phyloP scores from a whole-genome alignment of 2,888 invertebrate genomes.

The Pimpla rufipes region DNA sequence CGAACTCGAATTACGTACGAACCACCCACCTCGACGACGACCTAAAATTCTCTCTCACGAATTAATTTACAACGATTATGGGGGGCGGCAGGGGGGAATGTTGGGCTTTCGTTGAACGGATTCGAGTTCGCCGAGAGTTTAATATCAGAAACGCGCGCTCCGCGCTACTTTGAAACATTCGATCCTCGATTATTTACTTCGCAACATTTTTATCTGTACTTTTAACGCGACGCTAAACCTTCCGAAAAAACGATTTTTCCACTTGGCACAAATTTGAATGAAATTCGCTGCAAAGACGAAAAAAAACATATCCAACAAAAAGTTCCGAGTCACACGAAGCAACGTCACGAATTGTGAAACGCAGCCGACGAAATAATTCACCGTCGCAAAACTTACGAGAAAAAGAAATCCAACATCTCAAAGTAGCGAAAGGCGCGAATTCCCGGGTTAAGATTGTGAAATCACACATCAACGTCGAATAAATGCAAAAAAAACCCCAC shows the following conservation, averaged over 20 bases:
- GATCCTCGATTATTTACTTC: neutral
- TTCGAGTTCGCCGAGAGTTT: constrained; percentile 22
- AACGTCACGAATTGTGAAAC: neutral
- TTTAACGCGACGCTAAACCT: neutral
- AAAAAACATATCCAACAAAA: neutral
- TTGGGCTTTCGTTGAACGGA: neutral
- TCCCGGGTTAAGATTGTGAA: constrained; percentile 15
- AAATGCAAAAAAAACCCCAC: constrained; percentile 5
- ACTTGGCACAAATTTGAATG: neutral
- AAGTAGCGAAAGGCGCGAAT: neutral
- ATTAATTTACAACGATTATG: constrained; percentile 62
- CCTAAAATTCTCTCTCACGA: constrained; percentile 41
- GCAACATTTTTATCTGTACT: neutral
- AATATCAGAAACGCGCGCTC: neutral
- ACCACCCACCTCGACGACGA: constrained; percentile 6
- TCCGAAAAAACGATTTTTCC: neutral
- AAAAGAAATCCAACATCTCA: neutral
- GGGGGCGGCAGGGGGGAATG: neutral
- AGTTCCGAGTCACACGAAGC: neutral
- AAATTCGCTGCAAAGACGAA: neutral
- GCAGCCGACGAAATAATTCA: no score
- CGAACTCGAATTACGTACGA: constrained; percentile 45
- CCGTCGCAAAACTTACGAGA: neutral
- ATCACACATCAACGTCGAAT: constrained; percentile 39
- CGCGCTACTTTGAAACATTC: neutral